These are phyloP conservation scores for Syrmaticus mikado DNA, from an alignment of 2,113 vertebrate genomes.

Conservation along the genomic window DNA sequence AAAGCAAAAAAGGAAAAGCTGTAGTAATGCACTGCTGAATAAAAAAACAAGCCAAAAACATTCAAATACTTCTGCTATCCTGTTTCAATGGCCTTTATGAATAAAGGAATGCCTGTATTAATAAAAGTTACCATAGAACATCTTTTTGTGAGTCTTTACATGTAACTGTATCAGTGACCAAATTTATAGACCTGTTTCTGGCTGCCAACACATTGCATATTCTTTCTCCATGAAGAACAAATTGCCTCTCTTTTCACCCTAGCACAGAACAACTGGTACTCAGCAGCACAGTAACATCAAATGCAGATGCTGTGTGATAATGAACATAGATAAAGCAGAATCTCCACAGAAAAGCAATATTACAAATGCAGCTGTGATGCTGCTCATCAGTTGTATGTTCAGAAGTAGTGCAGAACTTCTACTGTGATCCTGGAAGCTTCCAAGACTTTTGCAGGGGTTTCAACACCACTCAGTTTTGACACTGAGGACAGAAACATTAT, in stretches of 20 bases:
- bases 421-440: background rate
- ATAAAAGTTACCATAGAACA: background rate
- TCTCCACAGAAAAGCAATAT: background rate
- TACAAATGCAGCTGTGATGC: background rate
- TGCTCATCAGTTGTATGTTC: background rate
- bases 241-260: background rate
- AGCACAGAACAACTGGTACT: background rate
- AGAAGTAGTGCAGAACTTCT: background rate
- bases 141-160: background rate
- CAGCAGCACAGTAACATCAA: background rate
- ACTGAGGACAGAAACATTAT: background rate
- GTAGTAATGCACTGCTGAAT: background rate
- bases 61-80: background rate
- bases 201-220: background rate
- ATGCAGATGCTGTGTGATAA: background rate
- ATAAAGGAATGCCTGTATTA: background rate
- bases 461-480: background rate
- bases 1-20: background rate
- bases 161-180: background rate
- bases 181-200: background rate
- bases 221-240: background rate
- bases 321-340: rapidly evolving
- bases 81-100: background rate
- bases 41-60: background rate
- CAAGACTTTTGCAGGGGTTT: background rate